A percentile compares a stretch with the other conserved stretches of the same genome.
phyloP scores from a whole-genome alignment of 2,797 vertebrate species.

The Philypnodon macrostomus region DNA sequence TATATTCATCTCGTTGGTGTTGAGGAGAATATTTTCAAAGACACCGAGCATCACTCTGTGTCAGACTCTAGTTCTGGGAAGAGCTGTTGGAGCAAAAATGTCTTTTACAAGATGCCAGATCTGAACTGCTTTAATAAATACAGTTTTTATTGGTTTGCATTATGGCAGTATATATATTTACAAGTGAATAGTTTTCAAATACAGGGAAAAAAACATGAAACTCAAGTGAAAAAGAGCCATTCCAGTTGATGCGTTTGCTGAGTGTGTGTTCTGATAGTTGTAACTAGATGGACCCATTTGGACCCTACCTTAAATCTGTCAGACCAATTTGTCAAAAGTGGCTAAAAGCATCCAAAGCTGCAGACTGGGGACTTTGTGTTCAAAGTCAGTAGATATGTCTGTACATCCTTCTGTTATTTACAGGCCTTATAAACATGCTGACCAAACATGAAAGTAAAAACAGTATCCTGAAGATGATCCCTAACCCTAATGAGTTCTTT shows the following conservation, averaged over 20 bases:
- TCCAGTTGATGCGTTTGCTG: not conserved
- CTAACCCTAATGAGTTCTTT: constrained; percentile 37
- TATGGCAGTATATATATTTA: constrained; percentile 12
- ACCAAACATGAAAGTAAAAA: constrained; percentile 17
- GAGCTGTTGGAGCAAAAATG: constrained; percentile 20
- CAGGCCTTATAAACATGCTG: constrained; percentile 27
- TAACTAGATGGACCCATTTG: not conserved
- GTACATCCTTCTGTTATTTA: constrained; percentile 23
- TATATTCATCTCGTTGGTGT: constrained; percentile 23
- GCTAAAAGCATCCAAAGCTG: constrained; percentile 1
- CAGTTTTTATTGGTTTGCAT: constrained; percentile 13
- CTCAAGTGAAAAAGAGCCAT: not conserved
- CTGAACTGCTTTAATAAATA: constrained; percentile 3
- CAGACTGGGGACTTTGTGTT: constrained; percentile 4
- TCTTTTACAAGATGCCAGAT: constrained; percentile 27
- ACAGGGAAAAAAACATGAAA: too few relatives aligned
- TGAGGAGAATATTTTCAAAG: constrained; percentile 38
- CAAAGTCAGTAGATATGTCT: not conserved
- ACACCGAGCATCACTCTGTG: constrained; percentile 18
- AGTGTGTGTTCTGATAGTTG: not conserved
- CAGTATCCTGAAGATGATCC: constrained; percentile 25
- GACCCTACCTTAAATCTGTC: constrained; percentile 1
- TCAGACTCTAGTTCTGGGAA: constrained; percentile 25
- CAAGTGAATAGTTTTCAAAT: not conserved
- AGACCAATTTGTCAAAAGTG: constrained; percentile 5